Conservation (phyloP, 2,888 invertebrate species). For the Nemotelus pantherinus region DNA sequence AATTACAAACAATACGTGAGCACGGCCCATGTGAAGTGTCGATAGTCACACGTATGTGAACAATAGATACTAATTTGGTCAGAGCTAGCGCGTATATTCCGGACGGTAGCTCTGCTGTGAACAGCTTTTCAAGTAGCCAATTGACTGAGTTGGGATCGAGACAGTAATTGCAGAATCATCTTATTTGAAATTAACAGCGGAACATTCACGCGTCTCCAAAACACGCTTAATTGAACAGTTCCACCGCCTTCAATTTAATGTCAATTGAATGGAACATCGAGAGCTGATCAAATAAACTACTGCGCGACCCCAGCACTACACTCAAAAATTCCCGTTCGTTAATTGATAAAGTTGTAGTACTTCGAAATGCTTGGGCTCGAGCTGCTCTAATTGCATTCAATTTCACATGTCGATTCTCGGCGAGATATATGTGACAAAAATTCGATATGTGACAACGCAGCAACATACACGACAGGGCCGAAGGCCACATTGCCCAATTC, state of each 20-base stretch:
- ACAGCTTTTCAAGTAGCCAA: neutral
- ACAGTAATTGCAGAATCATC: slow-evolving; percentile 26
- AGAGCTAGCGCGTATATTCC: neutral
- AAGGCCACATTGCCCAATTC: slow-evolving; percentile 42
- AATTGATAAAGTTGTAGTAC: slow-evolving; percentile 41
- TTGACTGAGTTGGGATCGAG: slow-evolving; percentile 19
- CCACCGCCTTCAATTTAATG: slow-evolving; percentile 30
- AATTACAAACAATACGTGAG: slow-evolving; percentile 23
- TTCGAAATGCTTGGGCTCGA: neutral
- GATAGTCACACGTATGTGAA: slow-evolving; percentile 20
- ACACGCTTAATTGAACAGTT: slow-evolving; percentile 10
- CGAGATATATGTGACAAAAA: slow-evolving; percentile 13
- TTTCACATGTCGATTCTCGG: slow-evolving; percentile 26
- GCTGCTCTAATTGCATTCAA: slow-evolving; percentile 42
- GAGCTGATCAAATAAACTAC: slow-evolving; percentile 42
- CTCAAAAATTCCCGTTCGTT: slow-evolving; percentile 20
- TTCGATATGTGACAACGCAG: neutral
- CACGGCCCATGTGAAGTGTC: slow-evolving; percentile 15
- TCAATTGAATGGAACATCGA: slow-evolving; percentile 34
- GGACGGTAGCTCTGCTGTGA: neutral
- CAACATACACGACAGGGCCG: slow-evolving; percentile 32
- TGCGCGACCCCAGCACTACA: slow-evolving; percentile 37
- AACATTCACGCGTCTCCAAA: slow-evolving; percentile 13
- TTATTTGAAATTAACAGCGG: slow-evolving; percentile 23
- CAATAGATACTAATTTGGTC: slow-evolving; percentile 30